Base-by-base conservation (phyloP, 2,113 vertebrate species). In the Cynoglossus semilaevis region DNA sequence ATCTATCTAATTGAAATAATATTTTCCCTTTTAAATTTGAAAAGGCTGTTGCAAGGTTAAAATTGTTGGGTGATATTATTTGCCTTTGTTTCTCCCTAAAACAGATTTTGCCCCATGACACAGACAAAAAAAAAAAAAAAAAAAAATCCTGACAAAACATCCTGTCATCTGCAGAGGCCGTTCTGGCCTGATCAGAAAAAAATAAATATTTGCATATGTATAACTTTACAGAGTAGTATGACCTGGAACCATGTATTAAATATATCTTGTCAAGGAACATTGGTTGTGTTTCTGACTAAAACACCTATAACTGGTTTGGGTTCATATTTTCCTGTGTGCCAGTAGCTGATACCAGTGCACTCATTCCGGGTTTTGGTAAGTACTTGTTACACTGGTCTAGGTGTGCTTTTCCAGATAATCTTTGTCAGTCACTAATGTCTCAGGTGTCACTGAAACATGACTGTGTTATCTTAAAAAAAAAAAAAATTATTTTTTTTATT, bases 1-100 rank as follows among this genome's bases (percentile, higher is more conserved):
- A 76, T 71, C 67, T 72, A 82, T 86, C 83, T 76, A 76, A 87
- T 80, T 82, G 76, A 77, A 82, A 79, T 67, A 76, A 85, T 79
- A 70, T 12, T 7, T 51, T 40, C 60, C 44, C 35, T 71, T 82
- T 85, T 77, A 77, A 72, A 84, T 78, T 71, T 63, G 69, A 69
- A 80, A 75, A 74, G 49, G 59, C 34, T 34, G 40, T 40, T 48
- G 55, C 9, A 29, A 29, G 22, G 22, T 2, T n/a, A n/a, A n/a
- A n/a, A n/a, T n/a, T n/a, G n/a, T n/a, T n/a, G n/a, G n/a, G n/a
- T n/a, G n/a, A n/a, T n/a, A n/a, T n/a, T n/a, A n/a, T n/a, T n/a
- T 29, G 22, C 6, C 6, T 29, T 29, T 29, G 22, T 29, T 29
- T 29, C 22, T 29, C 22, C 22, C 22, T 29, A 29, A 2, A 29